phyloP scores from a whole-genome alignment of 2,888 invertebrate species.

The Thyatira batis region DNA sequence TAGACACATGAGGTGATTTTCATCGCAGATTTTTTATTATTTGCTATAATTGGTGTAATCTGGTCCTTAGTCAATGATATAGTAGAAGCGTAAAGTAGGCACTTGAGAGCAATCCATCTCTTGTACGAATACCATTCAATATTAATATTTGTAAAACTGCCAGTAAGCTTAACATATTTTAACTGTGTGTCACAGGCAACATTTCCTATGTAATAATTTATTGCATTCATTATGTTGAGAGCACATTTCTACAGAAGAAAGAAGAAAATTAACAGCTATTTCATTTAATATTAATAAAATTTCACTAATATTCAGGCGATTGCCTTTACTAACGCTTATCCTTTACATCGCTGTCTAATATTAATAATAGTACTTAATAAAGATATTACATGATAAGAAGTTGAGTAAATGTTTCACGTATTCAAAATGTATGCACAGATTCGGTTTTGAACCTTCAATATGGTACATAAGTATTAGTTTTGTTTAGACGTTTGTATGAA shows the following conservation, averaged over 20 bases:
- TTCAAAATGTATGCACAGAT: conserved; percentile 12
- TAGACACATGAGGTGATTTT: too few relatives aligned
- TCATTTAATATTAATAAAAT: conserved; percentile 31
- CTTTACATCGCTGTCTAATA: neutral
- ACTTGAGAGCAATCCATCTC: conserved; percentile 43
- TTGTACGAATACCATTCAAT: neutral
- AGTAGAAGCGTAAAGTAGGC: conserved; percentile 49
- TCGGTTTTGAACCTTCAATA: conserved; percentile 25
- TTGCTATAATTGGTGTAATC: too few relatives aligned
- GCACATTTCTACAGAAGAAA: conserved; percentile 31
- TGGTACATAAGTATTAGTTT: conserved; percentile 45
- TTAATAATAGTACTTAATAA: neutral
- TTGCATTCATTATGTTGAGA: conserved; percentile 22
- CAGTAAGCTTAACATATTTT: neutral
- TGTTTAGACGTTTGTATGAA: conserved; percentile 41
- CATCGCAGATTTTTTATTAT: too few relatives aligned
- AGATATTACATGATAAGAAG: conserved; percentile 20
- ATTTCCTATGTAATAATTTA: conserved; percentile 11
- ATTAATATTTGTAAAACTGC: neutral
- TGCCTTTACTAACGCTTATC: conserved; percentile 12
- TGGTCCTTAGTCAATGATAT: too few relatives aligned
- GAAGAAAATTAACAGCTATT: conserved; percentile 34
- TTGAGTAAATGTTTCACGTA: conserved; percentile 7
- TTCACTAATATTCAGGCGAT: conserved; percentile 34
- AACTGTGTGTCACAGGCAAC: neutral